Base-by-base conservation (phyloP, 2,888 invertebrate species). In the Tenthredo notha region DNA sequence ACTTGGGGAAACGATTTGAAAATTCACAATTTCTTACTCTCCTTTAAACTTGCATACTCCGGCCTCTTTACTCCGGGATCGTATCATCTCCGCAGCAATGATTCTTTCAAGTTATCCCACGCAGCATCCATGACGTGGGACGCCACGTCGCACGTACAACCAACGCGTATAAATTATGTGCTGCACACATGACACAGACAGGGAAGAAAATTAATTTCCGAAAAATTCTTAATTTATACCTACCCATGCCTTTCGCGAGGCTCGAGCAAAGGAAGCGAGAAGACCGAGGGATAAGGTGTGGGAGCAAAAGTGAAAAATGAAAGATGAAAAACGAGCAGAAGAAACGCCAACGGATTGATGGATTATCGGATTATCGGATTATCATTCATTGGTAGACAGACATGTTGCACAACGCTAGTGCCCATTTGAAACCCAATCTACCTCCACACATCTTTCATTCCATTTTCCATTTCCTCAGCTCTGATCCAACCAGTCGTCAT, bases 311-410 rank as follows among this genome's bases (percentile, higher is more conserved):
- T 74, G 74, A 25, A 25, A 74, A 43, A 43, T 43, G 74, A 43
- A 21, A 54, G 21, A 29, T 77, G 77, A 29, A 77, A 54, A 50
- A 33, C 40, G 43, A 74, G 75, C 84, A 4, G 47, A 83, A 33
- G 9, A 37, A n/a, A 47, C 67, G 25, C 37, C 37, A 33, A 43
- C 43, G 54, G 74, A 54, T 50, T 74, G 74, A 67, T 37, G 40
- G 58, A 47, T 65, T 74, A 72, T 77, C 84, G n/a, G n/a, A n/a
- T n/a, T n/a, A n/a, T n/a, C n/a, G 40, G 58, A 47, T 65, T 74
- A 72, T 77, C 84, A 61, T 61, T 61, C 25, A 61, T 33, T 67
- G 67, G 33, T 15, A 15, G 25, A 33, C 67, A 67, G 67, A 33
- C 67, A 33, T 1, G 67, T 33, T 33, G 29, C 67, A 67, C 67